phyloP scores from a whole-genome alignment of 2,888 invertebrate genomes.

The Melieria crassipennis region DNA sequence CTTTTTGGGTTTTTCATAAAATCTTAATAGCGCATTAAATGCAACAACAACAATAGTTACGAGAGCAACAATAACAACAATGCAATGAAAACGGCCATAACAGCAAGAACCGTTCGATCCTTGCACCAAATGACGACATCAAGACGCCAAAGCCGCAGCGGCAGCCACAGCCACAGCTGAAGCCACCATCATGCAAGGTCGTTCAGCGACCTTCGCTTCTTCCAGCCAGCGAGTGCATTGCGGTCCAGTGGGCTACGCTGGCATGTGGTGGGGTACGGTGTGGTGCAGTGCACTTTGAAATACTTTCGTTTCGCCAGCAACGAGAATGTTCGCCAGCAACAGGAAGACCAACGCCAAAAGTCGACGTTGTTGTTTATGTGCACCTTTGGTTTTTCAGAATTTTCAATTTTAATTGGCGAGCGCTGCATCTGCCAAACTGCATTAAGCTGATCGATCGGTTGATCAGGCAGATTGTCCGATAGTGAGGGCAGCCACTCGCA shows the following conservation, averaged over 20 bases:
- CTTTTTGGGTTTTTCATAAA: not conserved
- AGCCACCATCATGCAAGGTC: conserved; percentile 59
- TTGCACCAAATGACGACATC: conserved; percentile 40
- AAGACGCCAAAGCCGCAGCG: conserved; percentile 49
- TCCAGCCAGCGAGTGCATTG: not conserved
- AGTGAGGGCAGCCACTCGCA: too few species aligned
- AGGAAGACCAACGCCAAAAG: not conserved
- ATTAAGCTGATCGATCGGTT: conserved; percentile 4
- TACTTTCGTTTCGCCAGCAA: conserved; percentile 29
- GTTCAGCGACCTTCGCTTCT: conserved; percentile 58
- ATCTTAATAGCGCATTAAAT: conserved; percentile 27
- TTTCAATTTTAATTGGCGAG: not conserved
- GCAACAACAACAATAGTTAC: conserved; percentile 16
- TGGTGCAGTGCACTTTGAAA: conserved; percentile 25
- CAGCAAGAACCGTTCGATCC: too few species aligned
- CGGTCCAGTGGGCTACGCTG: not conserved
- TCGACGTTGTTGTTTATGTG: not conserved
- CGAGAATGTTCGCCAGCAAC: not conserved
- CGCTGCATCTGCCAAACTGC: not conserved
- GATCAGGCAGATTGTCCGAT: not conserved
- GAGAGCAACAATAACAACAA: conserved; percentile 35
- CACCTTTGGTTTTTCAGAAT: not conserved
- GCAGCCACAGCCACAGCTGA: conserved; percentile 22
- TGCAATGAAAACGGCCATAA: too few species aligned
- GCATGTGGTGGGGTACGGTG: not conserved